phyloP scores from a whole-genome alignment of 2,113 vertebrate species.

The Centropus bengalensis region DNA sequence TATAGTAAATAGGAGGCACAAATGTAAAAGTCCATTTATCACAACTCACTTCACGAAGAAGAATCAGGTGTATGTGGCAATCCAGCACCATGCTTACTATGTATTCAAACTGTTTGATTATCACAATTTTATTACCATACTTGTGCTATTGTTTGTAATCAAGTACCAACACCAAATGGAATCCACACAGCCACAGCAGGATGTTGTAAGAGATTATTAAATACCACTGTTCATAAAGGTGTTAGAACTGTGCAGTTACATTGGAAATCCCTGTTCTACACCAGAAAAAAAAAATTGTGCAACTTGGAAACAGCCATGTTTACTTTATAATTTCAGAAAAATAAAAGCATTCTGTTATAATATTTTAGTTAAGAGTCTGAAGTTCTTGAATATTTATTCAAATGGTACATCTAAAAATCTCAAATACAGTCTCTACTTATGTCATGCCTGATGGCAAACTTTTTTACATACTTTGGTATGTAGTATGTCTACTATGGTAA shows the following conservation, averaged over 20 bases:
- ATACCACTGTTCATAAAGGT: not conserved
- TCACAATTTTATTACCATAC: not conserved
- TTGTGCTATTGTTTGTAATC: not conserved
- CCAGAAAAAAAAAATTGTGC: not conserved
- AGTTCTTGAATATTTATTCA: not conserved
- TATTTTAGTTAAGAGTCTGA: not conserved
- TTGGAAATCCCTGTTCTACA: not conserved
- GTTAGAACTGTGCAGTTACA: not conserved
- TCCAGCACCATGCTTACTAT: not conserved
- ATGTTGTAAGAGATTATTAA: not conserved
- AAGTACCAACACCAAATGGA: not conserved
- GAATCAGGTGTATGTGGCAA: not conserved
- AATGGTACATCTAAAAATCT: not conserved
- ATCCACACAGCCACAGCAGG: not conserved
- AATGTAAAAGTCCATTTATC: not conserved
- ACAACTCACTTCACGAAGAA: not conserved
- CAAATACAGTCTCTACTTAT: not conserved
- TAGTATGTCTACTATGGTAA: not conserved
- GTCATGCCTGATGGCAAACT: not conserved
- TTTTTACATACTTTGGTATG: not conserved
- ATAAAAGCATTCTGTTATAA: not conserved
- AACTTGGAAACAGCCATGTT: slow-evolving; percentile 26
- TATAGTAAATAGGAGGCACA: not conserved
- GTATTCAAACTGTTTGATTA: not conserved
- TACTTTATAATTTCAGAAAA: slow-evolving; percentile 15